phyloP scores from a whole-genome alignment of 2,797 vertebrate species.

The Enteromius argenteus region DNA sequence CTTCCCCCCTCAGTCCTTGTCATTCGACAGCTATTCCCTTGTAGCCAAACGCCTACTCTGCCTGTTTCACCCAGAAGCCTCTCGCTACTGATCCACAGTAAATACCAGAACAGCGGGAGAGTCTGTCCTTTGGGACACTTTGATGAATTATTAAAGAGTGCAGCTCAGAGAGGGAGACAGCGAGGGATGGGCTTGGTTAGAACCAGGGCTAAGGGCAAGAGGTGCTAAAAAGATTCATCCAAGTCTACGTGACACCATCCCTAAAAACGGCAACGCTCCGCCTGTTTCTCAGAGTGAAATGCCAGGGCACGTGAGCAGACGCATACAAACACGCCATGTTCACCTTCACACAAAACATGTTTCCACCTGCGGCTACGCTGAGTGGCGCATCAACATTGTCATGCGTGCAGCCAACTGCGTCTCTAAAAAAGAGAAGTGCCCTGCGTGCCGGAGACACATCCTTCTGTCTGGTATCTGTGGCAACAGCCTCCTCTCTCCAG shows the following conservation, averaged over 20 bases:
- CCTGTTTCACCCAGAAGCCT: constrained; percentile 30
- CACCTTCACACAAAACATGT: constrained; percentile 8
- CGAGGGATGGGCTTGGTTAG: constrained; percentile 23
- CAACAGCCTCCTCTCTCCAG: constrained; percentile 57
- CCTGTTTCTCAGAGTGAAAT: constrained; percentile 5
- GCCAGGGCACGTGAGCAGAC: not conserved
- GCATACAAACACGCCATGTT: constrained; percentile 13
- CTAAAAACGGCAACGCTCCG: not conserved
- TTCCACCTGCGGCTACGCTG: not conserved
- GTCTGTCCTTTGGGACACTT: constrained; percentile 53
- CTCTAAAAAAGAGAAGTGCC: constrained; percentile 49
- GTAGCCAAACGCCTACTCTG: constrained; percentile 15
- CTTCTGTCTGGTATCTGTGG: constrained; percentile 63
- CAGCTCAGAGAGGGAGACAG: constrained; percentile 27
- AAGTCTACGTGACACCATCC: constrained; percentile 3
- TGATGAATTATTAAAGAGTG: constrained; percentile 65
- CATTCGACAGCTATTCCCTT: constrained; percentile 29
- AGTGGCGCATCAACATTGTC: constrained; percentile 7
- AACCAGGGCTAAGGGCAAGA: constrained; percentile 7
- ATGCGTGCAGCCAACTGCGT: not conserved
- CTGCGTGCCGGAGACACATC: constrained; percentile 44
- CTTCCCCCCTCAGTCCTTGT: constrained; percentile 6
- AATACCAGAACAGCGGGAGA: constrained; percentile 58
- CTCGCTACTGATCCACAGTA: constrained; percentile 42
- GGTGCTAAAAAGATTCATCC: constrained; percentile 37